Percentiles rank a stretch among this genome's conserved stretches.
Evolutionary conservation across 2,797 vertebrate genomes (phyloP).

Genomic region (Tokudaia tokunoshimensis): DNA sequence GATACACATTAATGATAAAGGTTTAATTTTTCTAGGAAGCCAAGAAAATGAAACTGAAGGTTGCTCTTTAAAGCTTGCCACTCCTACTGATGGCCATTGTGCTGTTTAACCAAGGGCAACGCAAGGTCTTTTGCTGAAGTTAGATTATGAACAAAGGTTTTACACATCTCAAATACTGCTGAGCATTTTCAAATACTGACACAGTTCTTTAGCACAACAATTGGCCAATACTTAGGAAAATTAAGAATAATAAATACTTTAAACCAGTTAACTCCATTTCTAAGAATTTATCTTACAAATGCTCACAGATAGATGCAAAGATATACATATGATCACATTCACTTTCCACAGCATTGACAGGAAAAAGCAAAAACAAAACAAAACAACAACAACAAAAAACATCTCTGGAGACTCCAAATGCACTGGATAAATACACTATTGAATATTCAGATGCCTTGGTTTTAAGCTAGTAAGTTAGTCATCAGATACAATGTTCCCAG

Average conservation of each 20-base stretch:
- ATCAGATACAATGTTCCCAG: conserved; percentile 42
- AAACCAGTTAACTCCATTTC: conserved; percentile 20
- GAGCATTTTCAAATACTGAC: conserved; percentile 30
- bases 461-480: conserved; percentile 40
- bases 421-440: conserved; percentile 11
- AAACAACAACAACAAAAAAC: not conserved
- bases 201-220: not conserved
- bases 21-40: conserved; percentile 46
- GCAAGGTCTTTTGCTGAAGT: conserved; percentile 6
- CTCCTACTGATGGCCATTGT: not conserved
- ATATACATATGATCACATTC: not conserved
- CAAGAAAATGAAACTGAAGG: conserved; percentile 19
- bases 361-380: not conserved
- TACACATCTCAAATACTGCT: not conserved
- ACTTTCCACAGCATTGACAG: not conserved
- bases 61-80: not conserved
- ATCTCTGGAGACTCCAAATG: not conserved
- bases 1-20: conserved; percentile 23
- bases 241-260: conserved; percentile 29
- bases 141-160: conserved; percentile 23
- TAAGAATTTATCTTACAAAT: conserved; percentile 42
- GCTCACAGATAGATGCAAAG: not conserved
- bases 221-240: conserved; percentile 26
- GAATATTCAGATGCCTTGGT: conserved; percentile 38
- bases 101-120: not conserved